Evolutionary conservation across 2,888 invertebrate genomes (phyloP).

Genomic region (Tigriopus californicus): DNA sequence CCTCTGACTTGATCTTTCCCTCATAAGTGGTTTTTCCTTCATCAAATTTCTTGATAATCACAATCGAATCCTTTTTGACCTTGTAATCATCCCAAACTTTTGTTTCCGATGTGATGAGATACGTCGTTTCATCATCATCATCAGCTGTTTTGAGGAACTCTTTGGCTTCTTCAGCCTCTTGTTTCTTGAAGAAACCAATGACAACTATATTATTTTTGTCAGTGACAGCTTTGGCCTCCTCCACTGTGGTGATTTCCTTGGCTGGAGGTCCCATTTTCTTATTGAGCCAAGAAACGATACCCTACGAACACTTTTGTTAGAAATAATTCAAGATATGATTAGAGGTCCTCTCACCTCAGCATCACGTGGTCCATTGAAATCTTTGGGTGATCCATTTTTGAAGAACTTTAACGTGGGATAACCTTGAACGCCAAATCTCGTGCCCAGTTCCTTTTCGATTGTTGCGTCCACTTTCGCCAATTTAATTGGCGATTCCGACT

Average conservation of each 20-base stretch:
- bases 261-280: constrained; percentile 50
- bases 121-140: constrained; percentile 64
- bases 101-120: constrained; percentile 62
- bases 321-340: constrained; percentile 60
- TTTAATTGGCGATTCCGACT: constrained; percentile 61
- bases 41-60: constrained; percentile 83
- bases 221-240: constrained; percentile 61
- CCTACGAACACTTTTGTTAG: neutral
- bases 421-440: constrained; percentile 67
- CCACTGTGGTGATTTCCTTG: constrained; percentile 50
- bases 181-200: constrained; percentile 66
- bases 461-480: constrained; percentile 94
- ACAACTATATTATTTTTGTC: constrained; percentile 60
- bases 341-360: constrained; percentile 75
- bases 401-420: constrained; percentile 98
- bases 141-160: constrained; percentile 60
- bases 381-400: constrained; percentile 58
- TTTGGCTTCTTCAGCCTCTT: constrained; percentile 55
- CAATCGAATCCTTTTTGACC: constrained; percentile 52
- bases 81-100: constrained; percentile 59
- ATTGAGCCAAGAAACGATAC: neutral
- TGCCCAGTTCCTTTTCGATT: constrained; percentile 68
- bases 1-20: constrained; percentile 45
- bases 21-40: constrained; percentile 55
- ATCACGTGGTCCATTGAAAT: constrained; percentile 80